Evolutionary conservation across 2,797 vertebrate genomes (phyloP).

Genomic region (Bovichtus diacanthus): DNA sequence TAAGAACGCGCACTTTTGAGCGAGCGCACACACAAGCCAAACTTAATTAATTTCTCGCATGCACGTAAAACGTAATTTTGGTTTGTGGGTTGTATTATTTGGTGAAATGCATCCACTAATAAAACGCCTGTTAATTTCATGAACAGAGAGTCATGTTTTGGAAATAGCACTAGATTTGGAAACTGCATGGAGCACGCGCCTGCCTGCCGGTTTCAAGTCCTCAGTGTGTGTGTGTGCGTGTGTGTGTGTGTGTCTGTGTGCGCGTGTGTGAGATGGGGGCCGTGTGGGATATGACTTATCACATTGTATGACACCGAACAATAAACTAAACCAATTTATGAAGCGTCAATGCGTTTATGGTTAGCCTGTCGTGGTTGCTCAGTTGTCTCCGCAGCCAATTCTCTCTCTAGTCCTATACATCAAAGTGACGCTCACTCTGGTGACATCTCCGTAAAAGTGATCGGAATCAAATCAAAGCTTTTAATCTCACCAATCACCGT

Average conservation of each 20-base stretch:
- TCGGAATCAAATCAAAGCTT: conserved; percentile 83
- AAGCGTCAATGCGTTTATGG: conserved; percentile 82
- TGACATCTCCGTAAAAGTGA: conserved; percentile 80
- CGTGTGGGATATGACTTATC: conserved; percentile 82
- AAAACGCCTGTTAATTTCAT: conserved; percentile 69
- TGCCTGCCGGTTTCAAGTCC: conserved; percentile 29
- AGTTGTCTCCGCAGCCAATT: conserved; percentile 56
- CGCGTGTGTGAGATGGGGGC: conserved; percentile 26
- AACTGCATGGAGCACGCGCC: conserved; percentile 12
- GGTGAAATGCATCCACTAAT: conserved; percentile 57
- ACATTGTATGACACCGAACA: conserved; percentile 82
- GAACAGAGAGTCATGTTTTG: not conserved
- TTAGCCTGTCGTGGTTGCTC: conserved; percentile 66
- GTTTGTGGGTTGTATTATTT: conserved; percentile 61
- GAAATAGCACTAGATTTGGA: conserved; percentile 18
- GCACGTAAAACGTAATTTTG: conserved; percentile 51
- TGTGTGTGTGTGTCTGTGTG: not conserved
- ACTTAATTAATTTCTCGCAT: conserved; percentile 60
- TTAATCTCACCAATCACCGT: conserved; percentile 82
- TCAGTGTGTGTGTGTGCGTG: not conserved
- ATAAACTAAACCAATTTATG: conserved; percentile 86
- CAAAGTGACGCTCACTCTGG: conserved; percentile 73
- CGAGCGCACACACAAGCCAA: conserved; percentile 32
- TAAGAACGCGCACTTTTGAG: conserved; percentile 51
- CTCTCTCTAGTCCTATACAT: conserved; percentile 70